Conservation (phyloP, 2,888 invertebrate genomes). For the Camptogramma bilineatum region DNA sequence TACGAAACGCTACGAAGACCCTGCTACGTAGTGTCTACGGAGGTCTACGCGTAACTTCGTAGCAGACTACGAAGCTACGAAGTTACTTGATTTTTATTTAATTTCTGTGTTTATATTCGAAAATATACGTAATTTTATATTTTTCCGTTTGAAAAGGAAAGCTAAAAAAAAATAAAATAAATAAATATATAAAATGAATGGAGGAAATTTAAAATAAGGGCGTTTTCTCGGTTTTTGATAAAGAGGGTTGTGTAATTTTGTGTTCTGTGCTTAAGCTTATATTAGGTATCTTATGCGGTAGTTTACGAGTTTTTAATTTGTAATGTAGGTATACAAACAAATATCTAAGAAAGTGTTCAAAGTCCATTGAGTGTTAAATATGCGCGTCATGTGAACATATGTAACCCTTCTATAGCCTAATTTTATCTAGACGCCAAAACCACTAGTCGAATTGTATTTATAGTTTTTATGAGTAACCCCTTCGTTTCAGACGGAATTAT, state of each 20-base stretch:
- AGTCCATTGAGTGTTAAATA: background rate
- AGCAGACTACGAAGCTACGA: slow-evolving; percentile 6
- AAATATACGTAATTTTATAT: too few relatives aligned
- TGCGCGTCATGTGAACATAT: background rate
- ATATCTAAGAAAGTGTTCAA: background rate
- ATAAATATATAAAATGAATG: too few relatives aligned
- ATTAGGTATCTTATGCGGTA: too few relatives aligned
- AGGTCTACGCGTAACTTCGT: slow-evolving; percentile 11
- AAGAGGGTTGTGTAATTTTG: background rate
- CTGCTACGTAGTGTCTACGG: slow-evolving; percentile 15
- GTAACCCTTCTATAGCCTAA: slow-evolving; percentile 2
- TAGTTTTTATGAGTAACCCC: slow-evolving; percentile 31
- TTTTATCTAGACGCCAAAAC: slow-evolving; percentile 12
- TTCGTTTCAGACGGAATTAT: slow-evolving; percentile 32
- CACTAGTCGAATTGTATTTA: slow-evolving; percentile 24
- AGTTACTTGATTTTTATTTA: too few relatives aligned
- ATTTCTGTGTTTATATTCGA: too few relatives aligned
- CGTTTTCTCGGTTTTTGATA: too few relatives aligned
- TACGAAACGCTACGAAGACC: slow-evolving; percentile 22
- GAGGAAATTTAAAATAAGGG: too few relatives aligned
- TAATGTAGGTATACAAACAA: background rate
- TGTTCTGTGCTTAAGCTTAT: background rate
- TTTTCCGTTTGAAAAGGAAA: too few relatives aligned
- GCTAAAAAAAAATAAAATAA: too few relatives aligned
- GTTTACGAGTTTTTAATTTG: background rate